Percentiles rank a stretch among this genome's conserved stretches.
Conservation (phyloP, 2,888 invertebrate species). For the Ichneumon xanthorius region DNA sequence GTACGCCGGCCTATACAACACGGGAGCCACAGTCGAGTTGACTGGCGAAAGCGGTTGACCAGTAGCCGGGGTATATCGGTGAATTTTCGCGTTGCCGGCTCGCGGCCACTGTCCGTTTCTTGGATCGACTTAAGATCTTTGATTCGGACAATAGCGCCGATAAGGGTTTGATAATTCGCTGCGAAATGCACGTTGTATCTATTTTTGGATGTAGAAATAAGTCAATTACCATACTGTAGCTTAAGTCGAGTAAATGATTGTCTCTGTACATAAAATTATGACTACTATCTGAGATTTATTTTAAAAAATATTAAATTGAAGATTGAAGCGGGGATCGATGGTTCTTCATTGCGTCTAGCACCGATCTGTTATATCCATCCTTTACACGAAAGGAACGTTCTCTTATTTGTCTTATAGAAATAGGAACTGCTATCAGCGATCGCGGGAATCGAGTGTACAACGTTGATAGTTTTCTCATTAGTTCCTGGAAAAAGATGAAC, state of each 20-base stretch:
- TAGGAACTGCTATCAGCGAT: neutral
- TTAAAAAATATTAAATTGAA: neutral
- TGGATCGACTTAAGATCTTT: conserved; percentile 20
- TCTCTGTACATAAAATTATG: neutral
- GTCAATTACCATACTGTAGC: neutral
- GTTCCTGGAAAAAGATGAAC: conserved; percentile 20
- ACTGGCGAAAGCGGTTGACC: conserved; percentile 46
- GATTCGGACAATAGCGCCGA: conserved; percentile 10
- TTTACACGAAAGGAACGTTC: neutral
- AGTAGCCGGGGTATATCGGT: conserved; percentile 25
- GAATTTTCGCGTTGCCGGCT: conserved; percentile 48
- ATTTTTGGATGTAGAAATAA: neutral
- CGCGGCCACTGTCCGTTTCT: neutral
- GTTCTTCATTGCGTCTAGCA: too few relatives aligned
- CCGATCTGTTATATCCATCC: too few relatives aligned
- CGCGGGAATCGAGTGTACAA: neutral
- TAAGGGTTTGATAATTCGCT: neutral
- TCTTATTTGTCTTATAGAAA: neutral
- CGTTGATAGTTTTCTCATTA: neutral
- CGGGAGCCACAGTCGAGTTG: conserved; percentile 23
- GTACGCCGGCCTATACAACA: conserved; percentile 17
- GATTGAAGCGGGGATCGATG: too few relatives aligned
- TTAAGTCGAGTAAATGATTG: neutral
- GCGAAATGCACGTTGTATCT: neutral
- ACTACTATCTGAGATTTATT: neutral